Base-by-base conservation (phyloP, 2,113 vertebrate species). In the Aptenodytes patagonicus region DNA sequence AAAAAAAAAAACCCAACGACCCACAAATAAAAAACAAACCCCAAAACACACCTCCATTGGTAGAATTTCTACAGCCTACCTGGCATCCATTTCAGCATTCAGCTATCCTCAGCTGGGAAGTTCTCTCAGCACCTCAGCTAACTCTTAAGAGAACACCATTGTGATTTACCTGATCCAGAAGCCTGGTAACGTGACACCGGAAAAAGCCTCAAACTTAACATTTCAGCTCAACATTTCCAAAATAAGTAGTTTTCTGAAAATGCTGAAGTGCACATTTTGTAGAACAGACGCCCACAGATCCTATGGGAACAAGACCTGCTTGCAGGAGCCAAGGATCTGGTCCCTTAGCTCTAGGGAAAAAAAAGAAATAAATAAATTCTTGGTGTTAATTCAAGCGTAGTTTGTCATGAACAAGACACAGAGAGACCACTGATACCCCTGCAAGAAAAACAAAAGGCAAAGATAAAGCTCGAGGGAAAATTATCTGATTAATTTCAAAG, bases 401-500 rank as follows among this genome's bases (percentile, higher is more conserved):
- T 51, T 96, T 93, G 26, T 80, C 47, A 84, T 31, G 4, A 87
- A 42, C 54, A 42, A 73, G 42, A 90, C 44, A 81, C 6, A 80
- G n/a, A 86, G 66, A 83, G 32, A 80, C 19, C 85, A 93, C 66
- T 11, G 22, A 70, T 54, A 87, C 6, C 17, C 8, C 34, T 16
- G n/a, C 36, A 94, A 69, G 60, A 89, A 75, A 64, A 91, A 61
- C 36, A 87, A 72, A 77, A 68, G 13, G 31, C 28, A 68, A 79
- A 84, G 72, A 87, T 87, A 96, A 84, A 95, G 31, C 65, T 52
- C 71, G 29, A 83, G 34, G 38, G 34, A 52, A 95, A 95, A 44
- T 51, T 70, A 88, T 51, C 78, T 78, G 92, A 89, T 93, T 90
- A 73, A 94, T 92, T 96, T 90, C 60, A 88, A 62, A 89, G 52